These are phyloP conservation scores for Phoenicopterus ruber DNA, from an alignment of 2,113 vertebrate genomes.

Conservation along the genomic window DNA sequence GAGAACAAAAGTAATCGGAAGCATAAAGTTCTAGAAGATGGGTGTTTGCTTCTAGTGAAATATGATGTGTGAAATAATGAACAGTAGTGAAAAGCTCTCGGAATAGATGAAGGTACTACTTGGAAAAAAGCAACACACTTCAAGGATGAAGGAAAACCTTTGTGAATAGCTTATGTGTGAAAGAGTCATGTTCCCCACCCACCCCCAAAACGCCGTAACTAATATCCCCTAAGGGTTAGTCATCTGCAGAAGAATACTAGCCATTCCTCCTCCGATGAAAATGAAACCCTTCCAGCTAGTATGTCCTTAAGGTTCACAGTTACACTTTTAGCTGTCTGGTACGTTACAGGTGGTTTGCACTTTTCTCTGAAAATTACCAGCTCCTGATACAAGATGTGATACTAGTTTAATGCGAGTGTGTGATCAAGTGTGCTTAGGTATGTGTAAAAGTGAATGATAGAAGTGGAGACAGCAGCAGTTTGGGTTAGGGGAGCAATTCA, in stretches of 20 bases:
- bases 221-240: background rate
- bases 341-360: background rate
- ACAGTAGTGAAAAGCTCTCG: background rate
- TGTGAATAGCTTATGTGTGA: background rate
- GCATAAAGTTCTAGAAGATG: background rate
- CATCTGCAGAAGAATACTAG: background rate
- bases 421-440: background rate
- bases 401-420: background rate
- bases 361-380: background rate
- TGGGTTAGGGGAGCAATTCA: background rate
- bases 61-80: background rate
- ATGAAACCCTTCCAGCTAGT: background rate
- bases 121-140: background rate
- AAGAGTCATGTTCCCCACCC: background rate
- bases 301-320: background rate
- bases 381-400: background rate
- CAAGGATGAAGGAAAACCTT: background rate
- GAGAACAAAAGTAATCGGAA: background rate
- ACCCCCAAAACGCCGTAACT: background rate
- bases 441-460: accelerated
- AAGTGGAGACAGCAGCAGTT: background rate
- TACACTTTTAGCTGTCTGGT: background rate
- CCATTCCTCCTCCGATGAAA: background rate
- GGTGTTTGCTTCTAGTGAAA: background rate
- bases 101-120: background rate